phyloP scores from a whole-genome alignment of 1,140 invertebrate species.

The Spodoptera litura region DNA sequence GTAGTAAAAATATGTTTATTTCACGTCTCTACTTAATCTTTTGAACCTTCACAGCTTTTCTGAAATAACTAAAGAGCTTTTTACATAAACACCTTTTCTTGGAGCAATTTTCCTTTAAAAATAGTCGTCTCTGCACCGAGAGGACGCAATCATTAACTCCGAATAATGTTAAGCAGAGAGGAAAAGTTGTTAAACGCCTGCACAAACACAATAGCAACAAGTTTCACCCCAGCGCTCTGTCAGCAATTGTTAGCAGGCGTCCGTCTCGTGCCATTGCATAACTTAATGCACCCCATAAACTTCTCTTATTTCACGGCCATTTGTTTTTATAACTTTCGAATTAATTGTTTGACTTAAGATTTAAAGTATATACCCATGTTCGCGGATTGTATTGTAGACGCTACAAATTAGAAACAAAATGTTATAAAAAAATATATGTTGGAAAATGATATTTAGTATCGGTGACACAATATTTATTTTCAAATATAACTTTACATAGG shows the following conservation, averaged over 20 bases:
- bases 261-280: constrained; percentile 37
- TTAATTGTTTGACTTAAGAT: constrained; percentile 11
- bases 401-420: not conserved
- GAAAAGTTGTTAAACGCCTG: constrained; percentile 52
- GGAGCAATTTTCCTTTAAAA: constrained; percentile 1
- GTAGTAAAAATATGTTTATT: too few relatives aligned
- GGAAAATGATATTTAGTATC: not conserved
- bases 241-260: constrained; percentile 43
- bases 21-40: too few relatives aligned
- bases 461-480: not conserved
- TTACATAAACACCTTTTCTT: constrained; percentile 5
- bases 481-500: not conserved
- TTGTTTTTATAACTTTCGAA: constrained; percentile 48
- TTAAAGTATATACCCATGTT: not conserved
- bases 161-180: constrained; percentile 34
- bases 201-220: constrained; percentile 55
- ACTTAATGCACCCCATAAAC: constrained; percentile 49
- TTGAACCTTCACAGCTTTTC: too few relatives aligned
- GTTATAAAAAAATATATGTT: not conserved
- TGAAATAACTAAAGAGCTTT: not conserved
- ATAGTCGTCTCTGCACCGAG: constrained; percentile 10
- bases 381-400: not conserved
- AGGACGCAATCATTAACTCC: constrained; percentile 35
- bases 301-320: constrained; percentile 59
- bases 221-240: constrained; percentile 40